Evolutionary conservation across 2,113 vertebrate species (phyloP), one percentile per base, ranked within the genome.

Genomic region (Corythornis cristatus): DNA sequence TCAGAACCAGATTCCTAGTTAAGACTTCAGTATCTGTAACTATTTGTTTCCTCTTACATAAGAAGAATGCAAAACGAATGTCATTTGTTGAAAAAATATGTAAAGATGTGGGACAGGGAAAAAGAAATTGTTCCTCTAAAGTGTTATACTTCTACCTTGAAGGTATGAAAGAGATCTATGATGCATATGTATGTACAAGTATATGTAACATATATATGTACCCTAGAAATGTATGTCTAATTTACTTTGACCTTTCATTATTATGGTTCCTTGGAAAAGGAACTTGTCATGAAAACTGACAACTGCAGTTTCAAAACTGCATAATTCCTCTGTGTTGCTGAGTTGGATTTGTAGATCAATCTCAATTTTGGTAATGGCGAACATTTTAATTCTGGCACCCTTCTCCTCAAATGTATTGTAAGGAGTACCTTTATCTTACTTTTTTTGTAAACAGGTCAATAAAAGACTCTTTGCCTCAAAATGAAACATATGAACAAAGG

Each of bases 1-100:
- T 74, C 20, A 87, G 71, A 87, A 81, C 12, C 31, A 80, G 25
- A 73, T 60, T 84, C 50, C 25, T 56, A 77, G 76, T 77, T 83
- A 73, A 46, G 72, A 62, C 64, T 94, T 91, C 11, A 1, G 3
- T 73, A 83, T 81, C 65, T 21, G 4, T 88, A 96, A 84, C 94
- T 73, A 46, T 68, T 89, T 93, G 26, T 29, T 75, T 95, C 67
- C 48, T 89, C 17, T 94, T 89, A 86, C 7, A 35, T 81, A 70
- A 61, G 25, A 75, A 80, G 42, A 85, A 40, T 81, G 14, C 9
- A 91, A 83, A 28, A 20, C 28, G 78, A 71, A 82, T 53, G 16
- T 12, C 5, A 33, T 54, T 65, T 90, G 5, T 56, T 61, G 23
- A 86, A 6, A 75, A 90, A 89, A 20, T 1, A 43, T 25, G 4